phyloP scores from a whole-genome alignment of 2,113 vertebrate genomes.

The Hemichromis elongatus region DNA sequence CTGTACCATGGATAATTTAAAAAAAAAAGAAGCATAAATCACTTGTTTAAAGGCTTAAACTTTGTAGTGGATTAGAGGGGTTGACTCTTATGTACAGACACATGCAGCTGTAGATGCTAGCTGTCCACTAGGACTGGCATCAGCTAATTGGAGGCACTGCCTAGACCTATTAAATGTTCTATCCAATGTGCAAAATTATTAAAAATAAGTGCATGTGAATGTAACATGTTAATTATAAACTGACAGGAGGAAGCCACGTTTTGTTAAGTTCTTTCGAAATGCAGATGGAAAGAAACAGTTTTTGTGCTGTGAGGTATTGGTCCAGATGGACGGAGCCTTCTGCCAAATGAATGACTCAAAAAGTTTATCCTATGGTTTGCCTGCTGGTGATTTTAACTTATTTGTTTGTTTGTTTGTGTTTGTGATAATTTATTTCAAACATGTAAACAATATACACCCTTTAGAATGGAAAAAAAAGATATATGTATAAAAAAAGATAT shows the following conservation, averaged over 20 bases:
- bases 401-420: too few relatives aligned
- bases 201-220: background rate
- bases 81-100: background rate
- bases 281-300: background rate
- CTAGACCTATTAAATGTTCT: background rate
- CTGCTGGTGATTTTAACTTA: background rate
- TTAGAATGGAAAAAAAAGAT: too few relatives aligned
- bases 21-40: too few relatives aligned
- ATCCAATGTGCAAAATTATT: background rate
- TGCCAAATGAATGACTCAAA: background rate
- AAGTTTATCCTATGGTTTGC: background rate
- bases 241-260: too few relatives aligned
- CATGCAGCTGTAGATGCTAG: background rate
- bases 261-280: background rate
- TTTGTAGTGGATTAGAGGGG: background rate
- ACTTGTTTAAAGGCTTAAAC: background rate
- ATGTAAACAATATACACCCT: too few relatives aligned
- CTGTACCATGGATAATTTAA: fast-evolving
- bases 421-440: too few relatives aligned
- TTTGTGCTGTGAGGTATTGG: background rate
- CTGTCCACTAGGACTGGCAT: background rate
- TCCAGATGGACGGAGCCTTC: background rate
- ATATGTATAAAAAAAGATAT: too few relatives aligned
- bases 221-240: background rate
- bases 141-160: background rate